Percentiles rank a stretch among this genome's conserved stretches.
These are phyloP conservation scores for Pteruthius melanotis DNA, from an alignment of 2,113 vertebrate genomes.

Conservation along the genomic window DNA sequence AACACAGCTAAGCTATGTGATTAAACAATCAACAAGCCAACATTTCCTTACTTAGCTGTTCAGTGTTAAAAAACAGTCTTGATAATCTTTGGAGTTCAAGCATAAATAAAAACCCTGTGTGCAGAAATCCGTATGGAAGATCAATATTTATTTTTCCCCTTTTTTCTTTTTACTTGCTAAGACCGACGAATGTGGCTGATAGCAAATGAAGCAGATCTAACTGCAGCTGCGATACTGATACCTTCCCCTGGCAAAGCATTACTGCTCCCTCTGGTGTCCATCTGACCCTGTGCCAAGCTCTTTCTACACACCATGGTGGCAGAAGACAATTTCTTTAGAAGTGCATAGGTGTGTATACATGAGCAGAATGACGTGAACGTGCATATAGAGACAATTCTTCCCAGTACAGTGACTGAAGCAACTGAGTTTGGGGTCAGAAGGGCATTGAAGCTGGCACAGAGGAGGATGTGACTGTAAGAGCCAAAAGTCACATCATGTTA, in stretches of 20 bases:
- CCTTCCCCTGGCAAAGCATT: neutral
- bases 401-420: neutral
- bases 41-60: neutral
- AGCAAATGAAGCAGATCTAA: neutral
- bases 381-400: neutral
- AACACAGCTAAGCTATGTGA: neutral
- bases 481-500: neutral
- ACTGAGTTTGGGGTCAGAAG: neutral
- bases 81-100: neutral
- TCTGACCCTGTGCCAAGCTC: neutral
- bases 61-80: neutral
- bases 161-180: neutral
- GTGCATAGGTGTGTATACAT: neutral
- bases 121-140: neutral
- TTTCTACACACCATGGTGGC: neutral
- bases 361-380: neutral
- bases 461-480: neutral
- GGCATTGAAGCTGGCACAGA: neutral
- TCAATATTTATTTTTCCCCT: rapidly evolving
- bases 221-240: neutral
- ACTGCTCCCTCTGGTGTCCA: slow-evolving; percentile 2
- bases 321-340: neutral
- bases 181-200: neutral
- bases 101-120: neutral
- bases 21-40: neutral